These are phyloP conservation scores for Thalassaphorura encarpata DNA, from an alignment of 1,140 invertebrate species.

Conservation along the genomic window DNA sequence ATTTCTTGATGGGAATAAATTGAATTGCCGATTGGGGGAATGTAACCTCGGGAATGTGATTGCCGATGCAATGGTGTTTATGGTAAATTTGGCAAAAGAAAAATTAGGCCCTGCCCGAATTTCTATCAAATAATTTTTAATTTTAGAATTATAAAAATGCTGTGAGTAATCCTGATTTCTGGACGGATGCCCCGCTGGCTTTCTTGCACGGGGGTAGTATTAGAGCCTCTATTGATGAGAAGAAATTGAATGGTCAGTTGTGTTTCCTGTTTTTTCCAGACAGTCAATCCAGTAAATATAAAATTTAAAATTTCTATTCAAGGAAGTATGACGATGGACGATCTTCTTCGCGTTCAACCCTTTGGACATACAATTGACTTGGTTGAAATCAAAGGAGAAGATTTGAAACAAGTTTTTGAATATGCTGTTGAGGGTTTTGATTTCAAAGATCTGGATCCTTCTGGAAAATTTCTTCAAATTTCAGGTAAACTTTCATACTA, in stretches of 20 bases:
- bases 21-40: constrained; percentile 37
- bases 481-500: neutral
- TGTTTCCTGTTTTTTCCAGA: neutral
- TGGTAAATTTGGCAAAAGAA: constrained; percentile 35
- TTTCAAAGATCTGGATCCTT: neutral
- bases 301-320: neutral
- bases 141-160: neutral
- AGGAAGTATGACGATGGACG: constrained; percentile 5
- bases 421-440: neutral
- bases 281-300: neutral
- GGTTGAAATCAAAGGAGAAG: neutral
- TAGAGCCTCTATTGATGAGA: neutral
- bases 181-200: neutral
- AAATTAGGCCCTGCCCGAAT: neutral
- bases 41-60: constrained; percentile 43
- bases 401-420: neutral
- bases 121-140: neutral
- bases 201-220: constrained; percentile 5
- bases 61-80: constrained; percentile 36
- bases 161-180: neutral
- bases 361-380: constrained; percentile 3
- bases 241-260: neutral
- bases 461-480: constrained; percentile 2
- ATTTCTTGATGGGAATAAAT: constrained; percentile 48
- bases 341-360: neutral